Evolutionary conservation across 2,113 vertebrate genomes (phyloP).

Genomic region (Callopanchax toddi): DNA sequence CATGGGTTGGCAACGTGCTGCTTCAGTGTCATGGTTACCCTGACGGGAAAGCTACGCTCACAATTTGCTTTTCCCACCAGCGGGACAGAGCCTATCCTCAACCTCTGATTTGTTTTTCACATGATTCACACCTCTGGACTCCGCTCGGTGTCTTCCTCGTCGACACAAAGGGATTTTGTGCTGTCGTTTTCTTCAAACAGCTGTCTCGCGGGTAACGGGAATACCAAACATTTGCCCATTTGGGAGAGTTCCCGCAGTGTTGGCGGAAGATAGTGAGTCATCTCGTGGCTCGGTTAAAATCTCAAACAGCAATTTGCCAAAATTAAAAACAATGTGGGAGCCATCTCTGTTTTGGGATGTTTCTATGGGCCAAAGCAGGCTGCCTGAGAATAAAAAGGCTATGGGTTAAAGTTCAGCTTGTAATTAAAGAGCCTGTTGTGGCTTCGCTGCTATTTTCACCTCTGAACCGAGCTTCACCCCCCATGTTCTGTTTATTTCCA

Average conservation of each 20-base stretch:
- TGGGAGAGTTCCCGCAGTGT: constrained; percentile 32
- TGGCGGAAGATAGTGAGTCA: constrained; percentile 62
- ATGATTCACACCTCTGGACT: constrained; percentile 49
- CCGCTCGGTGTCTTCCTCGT: constrained; percentile 31
- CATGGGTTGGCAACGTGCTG: constrained; percentile 44
- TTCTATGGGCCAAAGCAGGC: constrained; percentile 56
- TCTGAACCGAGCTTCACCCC: constrained; percentile 47
- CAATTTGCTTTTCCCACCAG: constrained; percentile 77
- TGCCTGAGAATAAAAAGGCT: constrained; percentile 59
- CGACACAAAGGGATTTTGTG: constrained; percentile 41
- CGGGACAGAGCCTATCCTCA: constrained; percentile 45
- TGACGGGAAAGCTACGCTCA: constrained; percentile 54
- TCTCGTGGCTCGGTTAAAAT: constrained; percentile 31
- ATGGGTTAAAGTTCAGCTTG: constrained; percentile 75
- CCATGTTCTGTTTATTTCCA: constrained; percentile 58
- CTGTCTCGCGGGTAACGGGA: constrained; percentile 43
- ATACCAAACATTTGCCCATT: constrained; percentile 52
- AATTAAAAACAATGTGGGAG: constrained; percentile 55
- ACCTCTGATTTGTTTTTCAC: constrained; percentile 71
- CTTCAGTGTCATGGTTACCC: constrained; percentile 64
- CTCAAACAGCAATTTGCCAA: constrained; percentile 40
- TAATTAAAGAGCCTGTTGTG: constrained; percentile 72
- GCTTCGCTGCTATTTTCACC: constrained; percentile 55
- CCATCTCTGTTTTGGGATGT: constrained; percentile 60
- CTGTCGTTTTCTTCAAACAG: constrained; percentile 35